A percentile compares a stretch with the other conserved stretches of the same genome.
These are phyloP conservation scores for Lycia hirtaria DNA, from an alignment of 2,888 invertebrate species.

Conservation along the genomic window DNA sequence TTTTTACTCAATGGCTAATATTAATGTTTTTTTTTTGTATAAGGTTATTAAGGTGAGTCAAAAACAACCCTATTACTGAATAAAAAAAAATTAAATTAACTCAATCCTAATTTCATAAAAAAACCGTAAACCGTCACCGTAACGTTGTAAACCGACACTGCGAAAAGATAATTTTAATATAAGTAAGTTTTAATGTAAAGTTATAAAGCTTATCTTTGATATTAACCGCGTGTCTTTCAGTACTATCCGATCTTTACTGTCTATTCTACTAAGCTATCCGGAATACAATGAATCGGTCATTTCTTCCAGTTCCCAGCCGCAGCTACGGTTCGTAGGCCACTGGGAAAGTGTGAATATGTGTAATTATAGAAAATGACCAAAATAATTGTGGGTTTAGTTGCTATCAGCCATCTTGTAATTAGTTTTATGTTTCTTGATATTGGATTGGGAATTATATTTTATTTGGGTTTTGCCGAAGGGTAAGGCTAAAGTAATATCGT, in stretches of 20 bases:
- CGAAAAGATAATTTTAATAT: too few species aligned
- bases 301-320: conserved; percentile 50
- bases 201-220: not conserved
- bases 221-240: too few species aligned
- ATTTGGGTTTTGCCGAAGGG: too few species aligned
- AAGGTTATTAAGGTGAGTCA: too few species aligned
- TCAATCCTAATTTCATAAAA: too few species aligned
- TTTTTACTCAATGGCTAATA: too few species aligned
- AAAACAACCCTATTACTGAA: too few species aligned
- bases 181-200: not conserved
- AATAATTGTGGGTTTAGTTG: conserved; percentile 17
- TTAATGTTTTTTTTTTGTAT: too few species aligned
- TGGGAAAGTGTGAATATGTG: conserved; percentile 54
- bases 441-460: not conserved
- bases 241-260: not conserved
- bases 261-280: not conserved
- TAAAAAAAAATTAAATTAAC: too few species aligned
- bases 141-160: too few species aligned
- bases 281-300: conserved; percentile 52
- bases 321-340: conserved; percentile 38
- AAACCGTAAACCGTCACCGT: too few species aligned
- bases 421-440: conserved; percentile 4
- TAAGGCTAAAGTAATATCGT: too few species aligned
- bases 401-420: conserved; percentile 33
- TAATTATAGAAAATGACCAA: conserved; percentile 48